A percentile compares a stretch with the other conserved stretches of the same genome.
These are phyloP conservation scores for Candidula unifasciata DNA, from an alignment of 2,888 invertebrate species.

Conservation along the genomic window DNA sequence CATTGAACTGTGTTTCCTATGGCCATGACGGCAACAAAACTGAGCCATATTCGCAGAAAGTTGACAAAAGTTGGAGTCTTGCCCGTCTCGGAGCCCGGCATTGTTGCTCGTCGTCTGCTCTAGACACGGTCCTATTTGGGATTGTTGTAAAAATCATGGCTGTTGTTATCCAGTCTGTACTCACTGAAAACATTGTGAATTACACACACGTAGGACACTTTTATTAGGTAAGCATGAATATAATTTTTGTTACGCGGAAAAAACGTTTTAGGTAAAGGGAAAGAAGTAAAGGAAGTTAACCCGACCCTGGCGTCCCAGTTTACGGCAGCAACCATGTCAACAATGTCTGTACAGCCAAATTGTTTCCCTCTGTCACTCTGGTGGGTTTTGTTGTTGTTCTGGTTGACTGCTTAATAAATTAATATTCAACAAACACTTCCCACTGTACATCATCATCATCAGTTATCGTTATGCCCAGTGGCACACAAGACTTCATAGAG, in stretches of 20 bases:
- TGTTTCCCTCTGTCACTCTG: too few species aligned
- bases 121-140: background rate
- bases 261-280: too few species aligned
- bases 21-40: slow-evolving; percentile 69
- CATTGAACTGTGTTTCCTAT: slow-evolving; percentile 72
- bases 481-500: too few species aligned
- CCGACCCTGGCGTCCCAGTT: background rate
- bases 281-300: background rate
- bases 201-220: too few species aligned
- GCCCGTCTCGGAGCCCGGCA: background rate
- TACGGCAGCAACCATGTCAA: slow-evolving; percentile 45
- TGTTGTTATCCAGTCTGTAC: background rate
- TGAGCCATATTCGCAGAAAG: slow-evolving; percentile 69
- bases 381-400: too few species aligned
- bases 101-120: background rate
- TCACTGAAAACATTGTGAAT: too few species aligned
- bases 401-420: too few species aligned
- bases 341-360: background rate
- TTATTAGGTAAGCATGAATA: too few species aligned
- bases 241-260: too few species aligned
- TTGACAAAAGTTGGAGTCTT: slow-evolving; percentile 34
- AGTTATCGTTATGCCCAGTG: too few species aligned
- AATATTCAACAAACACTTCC: too few species aligned
- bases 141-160: background rate
- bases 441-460: too few species aligned